Conservation (phyloP, 2,797 vertebrate species). For the Eptatretus atami region DNA sequence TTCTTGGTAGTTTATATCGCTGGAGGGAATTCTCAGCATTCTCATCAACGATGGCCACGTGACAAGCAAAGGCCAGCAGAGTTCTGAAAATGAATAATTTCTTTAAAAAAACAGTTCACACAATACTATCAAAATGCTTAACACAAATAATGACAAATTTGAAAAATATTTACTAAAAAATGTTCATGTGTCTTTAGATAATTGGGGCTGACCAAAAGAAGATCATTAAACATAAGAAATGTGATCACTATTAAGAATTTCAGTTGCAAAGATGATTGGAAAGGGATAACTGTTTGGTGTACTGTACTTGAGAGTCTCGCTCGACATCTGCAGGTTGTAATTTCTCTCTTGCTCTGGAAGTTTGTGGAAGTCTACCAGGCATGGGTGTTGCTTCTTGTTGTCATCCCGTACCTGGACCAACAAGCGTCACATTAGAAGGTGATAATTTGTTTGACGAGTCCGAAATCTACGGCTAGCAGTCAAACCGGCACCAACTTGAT, state of each 20-base stretch:
- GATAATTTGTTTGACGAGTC: too few relatives aligned
- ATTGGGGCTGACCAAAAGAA: too few relatives aligned
- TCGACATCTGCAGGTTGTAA: slow-evolving; percentile 83
- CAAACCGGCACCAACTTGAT: too few relatives aligned
- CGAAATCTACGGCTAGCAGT: too few relatives aligned
- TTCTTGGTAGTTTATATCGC: slow-evolving; percentile 43
- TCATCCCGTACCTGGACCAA: slow-evolving; percentile 47
- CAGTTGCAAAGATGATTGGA: too few relatives aligned
- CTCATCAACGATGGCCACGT: slow-evolving; percentile 58
- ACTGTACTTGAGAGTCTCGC: slow-evolving; percentile 65
- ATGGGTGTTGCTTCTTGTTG: slow-evolving; percentile 67
- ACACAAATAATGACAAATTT: too few relatives aligned
- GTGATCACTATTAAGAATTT: too few relatives aligned
- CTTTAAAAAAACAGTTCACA: too few relatives aligned
- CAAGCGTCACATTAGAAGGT: not conserved
- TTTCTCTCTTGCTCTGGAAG: slow-evolving; percentile 69
- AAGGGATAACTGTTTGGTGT: not conserved
- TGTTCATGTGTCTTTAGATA: too few relatives aligned
- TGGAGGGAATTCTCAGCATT: slow-evolving; percentile 56
- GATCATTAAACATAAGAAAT: too few relatives aligned
- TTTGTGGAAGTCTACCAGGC: slow-evolving; percentile 62
- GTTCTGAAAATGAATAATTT: slow-evolving; percentile 20
- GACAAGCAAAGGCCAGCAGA: slow-evolving; percentile 53
- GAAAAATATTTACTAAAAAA: too few relatives aligned
- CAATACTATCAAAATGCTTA: too few relatives aligned